A percentile compares a stretch with the other conserved stretches of the same genome.
Conservation (phyloP, 1,140 invertebrate genomes). For the Brachionus calyciflorus region DNA sequence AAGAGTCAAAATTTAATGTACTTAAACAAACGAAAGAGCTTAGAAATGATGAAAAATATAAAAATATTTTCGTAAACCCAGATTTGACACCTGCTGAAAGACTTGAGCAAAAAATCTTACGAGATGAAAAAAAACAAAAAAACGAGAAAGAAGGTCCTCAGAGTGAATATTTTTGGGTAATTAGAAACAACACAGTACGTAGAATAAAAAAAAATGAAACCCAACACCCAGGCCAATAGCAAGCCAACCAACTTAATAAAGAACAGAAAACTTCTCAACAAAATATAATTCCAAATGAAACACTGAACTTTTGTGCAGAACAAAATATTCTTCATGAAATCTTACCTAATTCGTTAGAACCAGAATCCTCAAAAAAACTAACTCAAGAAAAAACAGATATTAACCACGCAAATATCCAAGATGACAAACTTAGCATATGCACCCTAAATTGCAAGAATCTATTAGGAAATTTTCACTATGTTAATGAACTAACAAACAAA, state of each 20-base stretch:
- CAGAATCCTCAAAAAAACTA: neutral
- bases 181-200: neutral
- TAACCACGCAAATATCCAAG: neutral
- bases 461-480: neutral
- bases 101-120: neutral
- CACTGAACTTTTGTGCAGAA: neutral
- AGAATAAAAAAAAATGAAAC: neutral
- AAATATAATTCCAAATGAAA: neutral
- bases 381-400: neutral
- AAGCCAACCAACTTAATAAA: neutral
- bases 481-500: neutral
- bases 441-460: conserved; percentile 17
- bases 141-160: neutral
- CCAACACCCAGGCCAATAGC: neutral
- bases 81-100: neutral
- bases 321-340: neutral
- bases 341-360: neutral
- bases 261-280: neutral
- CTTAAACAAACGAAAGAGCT: neutral
- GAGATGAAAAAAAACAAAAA: neutral
- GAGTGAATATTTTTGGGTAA: neutral
- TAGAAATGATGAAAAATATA: neutral
- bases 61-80: neutral
- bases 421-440: neutral
- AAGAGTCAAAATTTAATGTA: neutral